Conservation (phyloP, 1,140 invertebrate genomes). For the Leptinotarsa undecemlineata region DNA sequence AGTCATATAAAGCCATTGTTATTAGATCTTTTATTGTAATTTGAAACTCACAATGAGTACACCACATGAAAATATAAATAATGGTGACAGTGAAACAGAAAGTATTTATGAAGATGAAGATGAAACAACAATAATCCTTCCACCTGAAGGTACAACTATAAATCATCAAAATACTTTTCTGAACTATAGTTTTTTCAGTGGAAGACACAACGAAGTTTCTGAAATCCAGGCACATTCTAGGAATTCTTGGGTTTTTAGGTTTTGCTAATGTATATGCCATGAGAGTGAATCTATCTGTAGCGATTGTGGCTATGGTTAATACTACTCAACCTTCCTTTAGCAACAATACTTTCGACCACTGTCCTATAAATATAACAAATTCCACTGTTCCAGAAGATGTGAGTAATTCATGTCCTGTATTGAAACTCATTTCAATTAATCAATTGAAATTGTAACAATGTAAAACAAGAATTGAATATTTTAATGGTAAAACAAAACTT, state of each 20-base stretch:
- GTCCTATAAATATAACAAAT: constrained; percentile 61
- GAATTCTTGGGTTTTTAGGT: constrained; percentile 78
- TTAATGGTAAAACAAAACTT: no score
- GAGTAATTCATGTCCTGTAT: constrained; percentile 28
- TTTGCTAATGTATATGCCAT: constrained; percentile 87
- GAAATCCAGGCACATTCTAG: constrained; percentile 75
- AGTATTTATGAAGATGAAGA: constrained; percentile 52
- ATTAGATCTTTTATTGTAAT: neutral
- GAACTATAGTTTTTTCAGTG: constrained; percentile 53
- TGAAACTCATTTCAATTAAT: neutral
- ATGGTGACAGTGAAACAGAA: constrained; percentile 46
- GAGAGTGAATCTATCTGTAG: constrained; percentile 90
- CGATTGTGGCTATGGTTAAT: constrained; percentile 93
- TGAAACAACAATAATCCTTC: constrained; percentile 52
- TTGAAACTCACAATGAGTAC: constrained; percentile 28
- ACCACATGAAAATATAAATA: constrained; percentile 32
- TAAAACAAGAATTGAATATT: no score
- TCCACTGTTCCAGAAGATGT: constrained; percentile 62
- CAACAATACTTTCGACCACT: constrained; percentile 65
- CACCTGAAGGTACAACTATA: constrained; percentile 48
- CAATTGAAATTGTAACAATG: no score
- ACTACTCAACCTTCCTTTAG: constrained; percentile 65
- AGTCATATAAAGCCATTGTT: constrained; percentile 13
- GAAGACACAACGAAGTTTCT: constrained; percentile 67
- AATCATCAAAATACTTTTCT: constrained; percentile 1